These are phyloP conservation scores for Todus mexicanus DNA, from an alignment of 2,797 vertebrate genomes.

Conservation along the genomic window DNA sequence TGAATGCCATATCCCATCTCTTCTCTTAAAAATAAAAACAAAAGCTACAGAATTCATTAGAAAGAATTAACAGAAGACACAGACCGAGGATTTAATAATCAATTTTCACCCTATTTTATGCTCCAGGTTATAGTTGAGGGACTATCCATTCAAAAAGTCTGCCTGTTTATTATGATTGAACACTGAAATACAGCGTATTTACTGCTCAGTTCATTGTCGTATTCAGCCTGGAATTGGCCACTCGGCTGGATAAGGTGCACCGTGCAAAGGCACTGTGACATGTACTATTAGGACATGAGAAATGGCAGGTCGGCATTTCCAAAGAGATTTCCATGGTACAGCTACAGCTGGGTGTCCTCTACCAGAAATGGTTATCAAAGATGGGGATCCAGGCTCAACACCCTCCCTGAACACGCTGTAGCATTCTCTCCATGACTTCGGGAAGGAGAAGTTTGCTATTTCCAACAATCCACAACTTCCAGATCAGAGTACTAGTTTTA, in stretches of 20 bases:
- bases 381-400: neutral
- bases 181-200: constrained; percentile 25
- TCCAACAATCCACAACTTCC: neutral
- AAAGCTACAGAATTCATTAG: neutral
- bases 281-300: constrained; percentile 14
- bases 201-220: constrained; percentile 6
- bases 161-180: neutral
- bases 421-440: neutral
- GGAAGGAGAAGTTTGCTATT: neutral
- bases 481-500: neutral
- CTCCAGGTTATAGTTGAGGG: neutral
- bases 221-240: neutral
- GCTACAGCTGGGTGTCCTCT: neutral
- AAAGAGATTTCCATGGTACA: neutral
- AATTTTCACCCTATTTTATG: neutral
- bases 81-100: neutral
- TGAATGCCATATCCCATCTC: neutral
- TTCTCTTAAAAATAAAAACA: neutral
- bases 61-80: neutral
- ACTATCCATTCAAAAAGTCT: neutral
- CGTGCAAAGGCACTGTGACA: neutral
- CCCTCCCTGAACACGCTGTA: neutral
- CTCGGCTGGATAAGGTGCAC: constrained; percentile 22
- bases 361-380: neutral
- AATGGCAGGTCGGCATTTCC: constrained; percentile 21